phyloP scores from a whole-genome alignment of 2,888 invertebrate species.

The Tachina lurida region DNA sequence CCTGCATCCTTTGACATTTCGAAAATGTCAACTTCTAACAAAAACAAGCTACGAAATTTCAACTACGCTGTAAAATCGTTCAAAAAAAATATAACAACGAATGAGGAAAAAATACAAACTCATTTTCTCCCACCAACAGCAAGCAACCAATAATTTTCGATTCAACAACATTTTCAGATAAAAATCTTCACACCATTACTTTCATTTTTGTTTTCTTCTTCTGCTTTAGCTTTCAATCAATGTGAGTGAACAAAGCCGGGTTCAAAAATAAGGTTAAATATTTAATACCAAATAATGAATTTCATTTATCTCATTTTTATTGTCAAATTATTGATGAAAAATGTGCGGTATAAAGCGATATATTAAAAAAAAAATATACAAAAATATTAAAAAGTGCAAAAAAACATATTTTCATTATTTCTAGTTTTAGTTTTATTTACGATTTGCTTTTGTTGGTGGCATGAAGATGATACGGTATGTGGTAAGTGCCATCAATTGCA shows the following conservation, averaged over 20 bases:
- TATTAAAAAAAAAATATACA: neutral
- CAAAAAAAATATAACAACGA: no score
- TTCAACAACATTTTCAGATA: neutral
- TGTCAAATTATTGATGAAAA: slow-evolving; percentile 63
- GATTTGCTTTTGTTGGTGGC: slow-evolving; percentile 27
- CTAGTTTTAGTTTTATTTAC: slow-evolving; percentile 33
- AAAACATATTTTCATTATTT: slow-evolving; percentile 52
- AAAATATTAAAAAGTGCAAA: neutral
- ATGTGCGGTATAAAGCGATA: slow-evolving; percentile 38
- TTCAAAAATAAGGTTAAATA: slow-evolving; percentile 51
- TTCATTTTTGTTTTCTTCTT: slow-evolving; percentile 1
- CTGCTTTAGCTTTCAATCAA: slow-evolving; percentile 33
- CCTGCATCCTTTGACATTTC: no score
- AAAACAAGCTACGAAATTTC: no score
- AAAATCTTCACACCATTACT: slow-evolving; percentile 38
- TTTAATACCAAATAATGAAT: slow-evolving; percentile 57
- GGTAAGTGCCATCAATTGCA: slow-evolving; percentile 46
- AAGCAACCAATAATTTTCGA: neutral
- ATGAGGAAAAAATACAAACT: neutral
- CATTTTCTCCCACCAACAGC: neutral
- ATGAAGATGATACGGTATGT: slow-evolving; percentile 47
- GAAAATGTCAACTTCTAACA: no score
- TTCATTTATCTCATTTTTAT: slow-evolving; percentile 35
- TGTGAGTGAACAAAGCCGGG: slow-evolving; percentile 11
- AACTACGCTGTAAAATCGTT: no score